Conservation (phyloP, 2,113 vertebrate species). For the Toxotes chatareus region DNA sequence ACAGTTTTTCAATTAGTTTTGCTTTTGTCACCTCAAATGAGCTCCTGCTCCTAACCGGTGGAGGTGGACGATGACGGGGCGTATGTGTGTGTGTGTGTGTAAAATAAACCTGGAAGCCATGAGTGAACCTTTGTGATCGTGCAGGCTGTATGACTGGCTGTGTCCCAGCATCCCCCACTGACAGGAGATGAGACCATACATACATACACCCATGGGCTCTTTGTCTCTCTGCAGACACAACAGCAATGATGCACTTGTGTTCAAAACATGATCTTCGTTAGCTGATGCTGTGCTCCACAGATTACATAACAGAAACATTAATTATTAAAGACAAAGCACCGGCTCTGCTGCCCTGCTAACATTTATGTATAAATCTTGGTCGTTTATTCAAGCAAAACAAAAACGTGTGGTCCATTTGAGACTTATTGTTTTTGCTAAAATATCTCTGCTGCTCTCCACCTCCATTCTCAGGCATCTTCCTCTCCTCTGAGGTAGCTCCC, state of each 20-base stretch:
- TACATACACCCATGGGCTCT: conserved; percentile 32
- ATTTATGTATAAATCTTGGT: not conserved
- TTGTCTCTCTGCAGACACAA: conserved; percentile 46
- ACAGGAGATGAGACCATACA: conserved; percentile 44
- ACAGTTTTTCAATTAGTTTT: not conserved
- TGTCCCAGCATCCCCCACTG: conserved; percentile 46
- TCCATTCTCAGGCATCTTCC: conserved; percentile 34
- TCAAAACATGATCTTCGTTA: not conserved
- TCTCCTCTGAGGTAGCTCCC: conserved; percentile 51
- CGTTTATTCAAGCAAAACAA: not conserved
- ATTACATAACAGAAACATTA: conserved; percentile 41
- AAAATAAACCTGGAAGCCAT: not conserved
- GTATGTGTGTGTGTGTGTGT: not conserved
- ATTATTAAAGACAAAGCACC: conserved; percentile 9
- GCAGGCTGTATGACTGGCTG: conserved; percentile 36
- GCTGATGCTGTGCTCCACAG: not conserved
- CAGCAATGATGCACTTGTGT: not conserved
- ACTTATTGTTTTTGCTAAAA: conserved; percentile 26
- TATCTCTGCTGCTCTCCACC: conserved; percentile 35
- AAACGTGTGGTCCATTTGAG: conserved; percentile 1
- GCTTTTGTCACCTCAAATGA: not conserved
- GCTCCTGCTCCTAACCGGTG: not conserved
- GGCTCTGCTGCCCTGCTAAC: not conserved
- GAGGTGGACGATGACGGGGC: not conserved
- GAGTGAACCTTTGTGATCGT: conserved; percentile 27